Evolutionary conservation across 2,113 vertebrate genomes (phyloP).

Genomic region (Hoplias malabaricus): DNA sequence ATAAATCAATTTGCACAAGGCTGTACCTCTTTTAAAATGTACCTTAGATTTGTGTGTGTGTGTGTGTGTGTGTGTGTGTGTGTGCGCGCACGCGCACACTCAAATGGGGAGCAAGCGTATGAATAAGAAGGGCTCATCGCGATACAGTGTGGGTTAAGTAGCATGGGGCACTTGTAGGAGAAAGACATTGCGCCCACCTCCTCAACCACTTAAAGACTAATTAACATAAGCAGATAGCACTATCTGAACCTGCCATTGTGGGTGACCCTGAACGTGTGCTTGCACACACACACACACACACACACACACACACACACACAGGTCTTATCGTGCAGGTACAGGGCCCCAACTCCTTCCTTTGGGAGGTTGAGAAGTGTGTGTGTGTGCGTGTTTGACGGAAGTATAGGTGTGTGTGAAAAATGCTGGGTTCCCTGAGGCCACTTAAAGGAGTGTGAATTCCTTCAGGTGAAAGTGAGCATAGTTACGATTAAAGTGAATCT

Average conservation of each 20-base stretch:
- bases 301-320: slow-evolving; percentile 34
- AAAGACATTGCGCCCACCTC: slow-evolving; percentile 57
- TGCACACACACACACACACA: slow-evolving; percentile 31
- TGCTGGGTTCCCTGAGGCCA: not conserved
- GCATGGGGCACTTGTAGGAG: slow-evolving; percentile 61
- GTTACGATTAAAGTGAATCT: not conserved
- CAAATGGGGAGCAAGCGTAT: slow-evolving; percentile 55
- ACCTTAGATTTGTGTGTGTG: not conserved
- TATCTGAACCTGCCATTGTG: slow-evolving; percentile 72
- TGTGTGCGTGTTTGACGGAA: not conserved
- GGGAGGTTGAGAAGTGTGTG: slow-evolving; percentile 33
- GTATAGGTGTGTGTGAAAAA: slow-evolving; percentile 22
- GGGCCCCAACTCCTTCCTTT: slow-evolving; percentile 68
- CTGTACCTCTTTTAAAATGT: slow-evolving; percentile 20
- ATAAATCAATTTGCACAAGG: slow-evolving; percentile 70
- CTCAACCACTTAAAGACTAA: slow-evolving; percentile 75
- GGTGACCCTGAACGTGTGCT: slow-evolving; percentile 69
- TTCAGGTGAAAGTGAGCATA: not conserved
- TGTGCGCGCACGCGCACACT: not conserved
- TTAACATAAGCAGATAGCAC: slow-evolving; percentile 79
- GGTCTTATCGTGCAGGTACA: slow-evolving; percentile 73
- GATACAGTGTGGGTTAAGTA: slow-evolving; percentile 76
- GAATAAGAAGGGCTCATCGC: slow-evolving; percentile 66
- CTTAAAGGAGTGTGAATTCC: not conserved
- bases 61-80: not conserved